Evolutionary conservation across 2,888 invertebrate species (phyloP), one percentile per base, ranked within the genome.

Genomic region (Smittia sp.): DNA sequence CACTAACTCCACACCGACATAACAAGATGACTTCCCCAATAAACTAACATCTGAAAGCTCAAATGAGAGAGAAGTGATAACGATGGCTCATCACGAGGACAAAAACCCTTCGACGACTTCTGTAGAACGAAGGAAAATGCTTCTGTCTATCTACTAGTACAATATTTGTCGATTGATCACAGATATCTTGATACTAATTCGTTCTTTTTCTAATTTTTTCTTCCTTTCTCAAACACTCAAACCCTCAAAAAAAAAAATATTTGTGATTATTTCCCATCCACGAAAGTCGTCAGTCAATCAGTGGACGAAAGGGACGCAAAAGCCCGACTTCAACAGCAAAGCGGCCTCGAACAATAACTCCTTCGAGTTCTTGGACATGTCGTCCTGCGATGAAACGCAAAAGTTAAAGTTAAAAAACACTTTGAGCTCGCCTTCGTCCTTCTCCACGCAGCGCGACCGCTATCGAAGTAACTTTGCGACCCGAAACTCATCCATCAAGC

Each of bases 321-420:
- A 18, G 22, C 7, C 18, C 58, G 58, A 58, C 20, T 58, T 58
- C 58, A 58, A 4, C 58, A 58, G 22, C 58, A 58, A 58, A 58
- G 18, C 58, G n/a, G 22, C 58, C 18, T 58, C 58, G 11, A 67
- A 67, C 25, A 15, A 39, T 39, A 67, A 39, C 22, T 39, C 41
- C 9, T 39, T 67, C n/a, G 67, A 67, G 22, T 67, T 67, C 39
- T 15, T 67, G 67, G 67, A 67, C 39, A 39, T 67, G 67, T 67
- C 67, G 11, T 15, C 38, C 9, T 39, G 38, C 39, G 67, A 67
- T 22, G 67, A 67, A 15, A 67, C 38, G 15, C 67, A 67, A 41
- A 67, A 67, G 67, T 24, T 39, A 11, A 67, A 67, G 15, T 25
- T 67, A 13, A 67, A 67, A 15, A 38, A 67, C n/a, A 67, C 67